These are phyloP conservation scores for Anadara kagoshimensis DNA, from an alignment of 1,140 invertebrate genomes.

Conservation along the genomic window DNA sequence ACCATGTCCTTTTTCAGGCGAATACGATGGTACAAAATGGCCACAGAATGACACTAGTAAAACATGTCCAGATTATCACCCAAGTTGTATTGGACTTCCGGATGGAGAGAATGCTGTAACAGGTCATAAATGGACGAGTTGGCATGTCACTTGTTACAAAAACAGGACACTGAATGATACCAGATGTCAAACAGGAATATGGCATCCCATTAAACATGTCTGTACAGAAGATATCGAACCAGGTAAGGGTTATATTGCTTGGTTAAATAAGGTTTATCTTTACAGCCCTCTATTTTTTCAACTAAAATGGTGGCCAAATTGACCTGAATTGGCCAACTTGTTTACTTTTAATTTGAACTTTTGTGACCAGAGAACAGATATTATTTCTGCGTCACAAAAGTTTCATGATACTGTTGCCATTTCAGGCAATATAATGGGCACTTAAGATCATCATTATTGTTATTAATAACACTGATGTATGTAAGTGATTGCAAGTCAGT, in stretches of 20 bases:
- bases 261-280: too few species aligned
- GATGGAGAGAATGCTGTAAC: conserved; percentile 40
- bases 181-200: conserved; percentile 32
- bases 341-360: too few species aligned
- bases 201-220: conserved; percentile 41
- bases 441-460: too few species aligned
- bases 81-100: conserved; percentile 41
- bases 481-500: too few species aligned
- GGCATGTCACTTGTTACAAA: conserved; percentile 31
- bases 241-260: conserved; percentile 37
- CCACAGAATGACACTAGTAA: conserved; percentile 21
- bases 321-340: too few species aligned
- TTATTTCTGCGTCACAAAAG: too few species aligned
- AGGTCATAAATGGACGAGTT: conserved; percentile 14
- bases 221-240: conserved; percentile 49
- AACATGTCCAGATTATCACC: conserved; percentile 36
- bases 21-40: conserved; percentile 48
- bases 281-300: too few species aligned
- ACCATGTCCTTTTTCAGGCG: conserved; percentile 32
- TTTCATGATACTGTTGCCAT: too few species aligned
- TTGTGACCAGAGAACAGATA: too few species aligned
- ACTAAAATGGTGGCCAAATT: too few species aligned
- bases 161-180: conserved; percentile 24
- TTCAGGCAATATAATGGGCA: too few species aligned
- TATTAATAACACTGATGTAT: too few species aligned